Evolutionary conservation across 2,888 invertebrate species (phyloP).

Genomic region (Synergus gifuensis): DNA sequence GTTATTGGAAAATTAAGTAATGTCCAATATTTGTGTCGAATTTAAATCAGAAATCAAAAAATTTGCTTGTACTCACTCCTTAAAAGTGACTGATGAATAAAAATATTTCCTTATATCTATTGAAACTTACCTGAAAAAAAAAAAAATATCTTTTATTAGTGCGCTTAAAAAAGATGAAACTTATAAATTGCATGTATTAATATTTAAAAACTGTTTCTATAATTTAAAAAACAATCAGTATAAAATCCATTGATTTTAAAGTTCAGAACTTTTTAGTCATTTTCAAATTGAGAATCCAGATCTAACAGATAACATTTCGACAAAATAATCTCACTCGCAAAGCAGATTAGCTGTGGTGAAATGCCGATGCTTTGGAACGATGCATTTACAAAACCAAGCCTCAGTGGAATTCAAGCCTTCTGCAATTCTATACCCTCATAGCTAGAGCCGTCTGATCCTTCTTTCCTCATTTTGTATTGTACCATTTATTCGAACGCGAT

Average conservation of each 20-base stretch:
- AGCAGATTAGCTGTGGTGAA: constrained; percentile 1
- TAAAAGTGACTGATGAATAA: too few relatives aligned
- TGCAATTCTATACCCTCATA: constrained; percentile 21
- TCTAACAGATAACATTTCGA: neutral
- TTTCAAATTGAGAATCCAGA: neutral
- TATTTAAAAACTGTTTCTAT: too few relatives aligned
- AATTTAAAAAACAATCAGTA: too few relatives aligned
- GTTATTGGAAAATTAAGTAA: too few relatives aligned
- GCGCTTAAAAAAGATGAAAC: too few relatives aligned
- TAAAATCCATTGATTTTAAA: too few relatives aligned
- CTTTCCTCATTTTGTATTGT: neutral
- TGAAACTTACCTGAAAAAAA: too few relatives aligned
- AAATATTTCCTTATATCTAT: too few relatives aligned
- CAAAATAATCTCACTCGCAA: constrained; percentile 1
- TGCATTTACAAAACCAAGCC: neutral
- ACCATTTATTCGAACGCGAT: constrained; percentile 20
- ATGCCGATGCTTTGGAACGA: neutral
- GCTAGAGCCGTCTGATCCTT: neutral
- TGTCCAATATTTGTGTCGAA: too few relatives aligned
- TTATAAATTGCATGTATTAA: too few relatives aligned
- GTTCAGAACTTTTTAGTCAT: too few relatives aligned
- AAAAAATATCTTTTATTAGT: too few relatives aligned
- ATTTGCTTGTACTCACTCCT: neutral
- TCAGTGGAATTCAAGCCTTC: constrained; percentile 16
- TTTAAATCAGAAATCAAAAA: neutral